Evolutionary conservation across 2,888 invertebrate genomes (phyloP), one percentile per base, ranked within the genome.

Genomic region (Carpatolechia fugitivella): DNA sequence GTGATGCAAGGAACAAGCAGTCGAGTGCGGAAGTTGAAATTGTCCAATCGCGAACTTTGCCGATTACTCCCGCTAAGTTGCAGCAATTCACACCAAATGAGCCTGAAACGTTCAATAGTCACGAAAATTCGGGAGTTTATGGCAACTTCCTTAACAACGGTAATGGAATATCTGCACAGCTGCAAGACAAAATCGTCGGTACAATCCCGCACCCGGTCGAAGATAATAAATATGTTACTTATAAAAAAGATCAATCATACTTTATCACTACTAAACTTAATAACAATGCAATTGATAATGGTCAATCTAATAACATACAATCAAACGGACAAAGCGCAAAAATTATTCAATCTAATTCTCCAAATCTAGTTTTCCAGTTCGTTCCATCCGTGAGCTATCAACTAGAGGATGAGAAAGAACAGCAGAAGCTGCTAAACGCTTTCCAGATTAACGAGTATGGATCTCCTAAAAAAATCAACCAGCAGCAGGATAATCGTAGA

Each of bases 231-330:
- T 57, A 80, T 11, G 72, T 89, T 7, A 82, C 84, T 3, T 88
- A 88, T 60, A 79, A 87, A 57, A 88, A 86, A 60, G 82, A 89
- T 61, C 81, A 87, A 62, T 81, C 85, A 1, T 90, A 86, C 58
- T 84, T 80, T 50, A 69, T 90, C 13, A 84, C 76, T 60, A 79
- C 87, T 31, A 82, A 85, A 57, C 61, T 83, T 20, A 76, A 83
- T 35, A 70, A 74, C 41, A 72, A 72, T 31, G 44, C 13, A 5
- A 5, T 44, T 29, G 52, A 54, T 3, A 56, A 68, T 20, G 62
- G 61, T 16, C 70, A 71, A 46, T 68, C 69, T 35, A 62, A 56
- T 33, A 38, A 55, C 48, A 55, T 59, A 20, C 68, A 66, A 36
- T 35, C 56, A 3, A 66, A 66, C 36, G 55, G 51, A 7, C 59